These are phyloP conservation scores for Macrobrachium rosenbergii DNA, from an alignment of 1,140 invertebrate genomes.

Conservation along the genomic window DNA sequence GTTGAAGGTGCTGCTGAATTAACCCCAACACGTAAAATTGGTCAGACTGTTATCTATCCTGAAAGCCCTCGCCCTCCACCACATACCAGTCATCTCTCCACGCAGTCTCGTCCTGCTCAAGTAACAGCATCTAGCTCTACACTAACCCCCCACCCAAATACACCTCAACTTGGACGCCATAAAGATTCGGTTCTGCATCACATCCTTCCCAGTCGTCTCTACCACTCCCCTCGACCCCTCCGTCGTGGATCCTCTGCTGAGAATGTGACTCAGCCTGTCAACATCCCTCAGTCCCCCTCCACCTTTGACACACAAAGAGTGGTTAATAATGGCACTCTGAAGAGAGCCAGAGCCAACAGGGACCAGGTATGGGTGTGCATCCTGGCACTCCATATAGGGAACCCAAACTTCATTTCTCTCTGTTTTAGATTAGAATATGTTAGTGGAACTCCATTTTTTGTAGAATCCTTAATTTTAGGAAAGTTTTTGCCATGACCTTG, in stretches of 20 bases:
- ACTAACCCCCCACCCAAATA: slow-evolving; percentile 35
- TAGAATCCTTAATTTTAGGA: no score
- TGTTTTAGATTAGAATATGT: no score
- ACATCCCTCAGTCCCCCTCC: slow-evolving; percentile 40
- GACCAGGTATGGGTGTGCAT: slow-evolving; percentile 60
- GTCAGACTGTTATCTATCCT: slow-evolving; percentile 48
- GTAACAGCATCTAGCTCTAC: slow-evolving; percentile 35
- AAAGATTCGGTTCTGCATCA: slow-evolving; percentile 59
- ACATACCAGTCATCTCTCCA: slow-evolving; percentile 38
- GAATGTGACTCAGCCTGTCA: slow-evolving; percentile 47
- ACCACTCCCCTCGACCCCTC: slow-evolving; percentile 58
- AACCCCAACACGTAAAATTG: slow-evolving; percentile 60
- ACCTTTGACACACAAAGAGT: slow-evolving; percentile 55
- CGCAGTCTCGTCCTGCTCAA: slow-evolving; percentile 23
- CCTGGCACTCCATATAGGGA: slow-evolving; percentile 52
- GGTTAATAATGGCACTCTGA: slow-evolving; percentile 60
- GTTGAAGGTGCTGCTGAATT: slow-evolving; percentile 49
- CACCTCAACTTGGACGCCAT: slow-evolving; percentile 29
- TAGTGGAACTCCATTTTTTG: no score
- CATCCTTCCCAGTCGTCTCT: slow-evolving; percentile 59
- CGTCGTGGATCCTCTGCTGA: slow-evolving; percentile 63
- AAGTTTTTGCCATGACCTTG: no score
- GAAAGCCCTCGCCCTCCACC: slow-evolving; percentile 50
- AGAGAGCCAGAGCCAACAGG: slow-evolving; percentile 57
- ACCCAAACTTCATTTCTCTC: neutral